Evolutionary conservation across 2,888 invertebrate species (phyloP), one percentile per base, ranked within the genome.

Genomic region (Sycophila texana): DNA sequence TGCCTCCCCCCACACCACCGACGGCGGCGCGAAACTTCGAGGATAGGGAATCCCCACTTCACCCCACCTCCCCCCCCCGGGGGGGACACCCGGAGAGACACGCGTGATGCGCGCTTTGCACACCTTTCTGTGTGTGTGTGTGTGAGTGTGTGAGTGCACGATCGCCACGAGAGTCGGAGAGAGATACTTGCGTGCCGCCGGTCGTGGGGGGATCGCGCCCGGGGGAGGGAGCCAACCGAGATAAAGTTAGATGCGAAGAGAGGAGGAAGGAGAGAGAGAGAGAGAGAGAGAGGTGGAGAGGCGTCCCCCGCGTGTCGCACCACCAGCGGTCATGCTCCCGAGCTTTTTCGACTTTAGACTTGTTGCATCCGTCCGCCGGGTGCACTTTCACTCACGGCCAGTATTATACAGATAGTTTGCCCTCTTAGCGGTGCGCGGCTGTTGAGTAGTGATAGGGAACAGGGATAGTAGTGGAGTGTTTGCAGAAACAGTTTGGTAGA

Each of bases 31-130:
- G 61, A 61, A 13, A 58, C 20, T 22, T n/a, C n/a, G 55, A 57
- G n/a, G 58, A 58, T 39, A 47, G 63, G 63, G 63, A 63, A 63
- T 39, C 47, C 63, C 63, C 63, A 63, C 63, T 63, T 63, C 63
- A 63, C 63, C 63, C 63, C 63, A 63, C 63, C 47, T 16, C 63
- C 39, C 63, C 63, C 39, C 18, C 63, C 18, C 39, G 47, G 47
- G 47, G 63, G 53, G 53, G 4, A 53, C 53, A 53, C 53, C 14
- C 53, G n/a, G n/a, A 13, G 53, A 53, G 14, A n/a, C 53, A 14
- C 53, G 53, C 14, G 53, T 14, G 39, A 30, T 39, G 39, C 39
- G 39, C 10, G 39, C 39, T 39, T 39, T 39, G 39, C 39, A 39
- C 39, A 39, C 39, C 39, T 39, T 39, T 39, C 10, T 39, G 39